Evolutionary conservation across 2,113 vertebrate species (phyloP), one percentile per base, ranked within the genome.

Genomic region (Tenrec ecaudatus): DNA sequence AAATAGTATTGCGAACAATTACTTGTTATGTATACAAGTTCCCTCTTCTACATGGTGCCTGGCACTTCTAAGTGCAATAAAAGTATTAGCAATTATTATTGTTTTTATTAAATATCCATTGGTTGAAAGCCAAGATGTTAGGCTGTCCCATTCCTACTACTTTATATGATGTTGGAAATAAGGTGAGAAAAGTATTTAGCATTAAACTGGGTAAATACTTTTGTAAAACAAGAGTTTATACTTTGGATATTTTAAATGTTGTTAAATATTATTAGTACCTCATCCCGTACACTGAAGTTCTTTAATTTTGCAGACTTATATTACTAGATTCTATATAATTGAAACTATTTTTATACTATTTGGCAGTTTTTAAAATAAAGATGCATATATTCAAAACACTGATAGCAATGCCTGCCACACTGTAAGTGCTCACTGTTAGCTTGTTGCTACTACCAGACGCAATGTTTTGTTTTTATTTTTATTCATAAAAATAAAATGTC

Each of bases 311-410:
- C 86, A 93, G 53, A 95, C 17, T 33, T 93, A 25, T 96, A 89
- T 94, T 96, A 95, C 86, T 90, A n/a, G 84, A 91, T 53, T 88
- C 86, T 88, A 57, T 93, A 68, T 89, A 47, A 81, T 66, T 86
- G 81, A 92, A 92, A 57, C 68, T 94, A 96, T 95, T 95, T 97
- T 95, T 96, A 82, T 93, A 92, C 29, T 71, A 3, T 93, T 91
- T 68, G 43, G 47, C 69, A 90, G 62, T 89, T 58, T 58, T 19
- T 58, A 58, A 11, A 14, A 58, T 58, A 73, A 83, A 53, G 68
- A n/a, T 79, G 20, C 27, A 29, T 43, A 57, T 4, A 19, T 15
- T 25, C 15, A 15, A 58, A 20, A 16, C 23, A 40, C 17, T 73
- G 25, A 64, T 12, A 88, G 8, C 57, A 64, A 27, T 85, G 16